Conservation (phyloP, 2,888 invertebrate genomes). For the Chironomus riparius region DNA sequence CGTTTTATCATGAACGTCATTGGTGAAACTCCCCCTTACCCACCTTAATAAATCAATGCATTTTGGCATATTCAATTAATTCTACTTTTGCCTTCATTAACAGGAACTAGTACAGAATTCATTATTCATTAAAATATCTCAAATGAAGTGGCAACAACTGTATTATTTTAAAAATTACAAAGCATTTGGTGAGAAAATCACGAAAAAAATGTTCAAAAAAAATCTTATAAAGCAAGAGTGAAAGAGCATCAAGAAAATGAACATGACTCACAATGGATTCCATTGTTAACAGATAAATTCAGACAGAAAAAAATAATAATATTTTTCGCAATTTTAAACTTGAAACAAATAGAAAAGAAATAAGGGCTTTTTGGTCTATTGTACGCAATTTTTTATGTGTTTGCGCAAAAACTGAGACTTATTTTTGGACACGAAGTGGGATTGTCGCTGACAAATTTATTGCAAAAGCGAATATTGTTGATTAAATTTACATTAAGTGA, state of each 20-base stretch:
- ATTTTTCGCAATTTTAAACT: neutral
- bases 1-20: too few relatives aligned
- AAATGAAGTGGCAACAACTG: neutral
- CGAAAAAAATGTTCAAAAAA: neutral
- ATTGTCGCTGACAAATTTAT: neutral
- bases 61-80: too few relatives aligned
- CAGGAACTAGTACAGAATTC: conserved; percentile 10
- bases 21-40: too few relatives aligned
- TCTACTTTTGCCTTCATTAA: neutral
- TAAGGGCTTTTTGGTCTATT: neutral
- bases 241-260: neutral
- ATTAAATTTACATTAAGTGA: neutral
- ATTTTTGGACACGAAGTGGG: neutral
- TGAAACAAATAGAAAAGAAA: neutral
- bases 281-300: neutral
- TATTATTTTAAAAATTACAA: neutral
- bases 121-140: neutral
- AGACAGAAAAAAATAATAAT: neutral
- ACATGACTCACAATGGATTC: neutral
- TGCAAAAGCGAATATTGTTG: neutral
- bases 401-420: neutral
- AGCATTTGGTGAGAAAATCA: neutral
- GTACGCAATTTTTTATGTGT: neutral
- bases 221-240: neutral
- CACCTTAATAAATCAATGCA: too few relatives aligned